Conservation (phyloP, 2,797 vertebrate genomes). For the Coregonus ussuriensis region DNA sequence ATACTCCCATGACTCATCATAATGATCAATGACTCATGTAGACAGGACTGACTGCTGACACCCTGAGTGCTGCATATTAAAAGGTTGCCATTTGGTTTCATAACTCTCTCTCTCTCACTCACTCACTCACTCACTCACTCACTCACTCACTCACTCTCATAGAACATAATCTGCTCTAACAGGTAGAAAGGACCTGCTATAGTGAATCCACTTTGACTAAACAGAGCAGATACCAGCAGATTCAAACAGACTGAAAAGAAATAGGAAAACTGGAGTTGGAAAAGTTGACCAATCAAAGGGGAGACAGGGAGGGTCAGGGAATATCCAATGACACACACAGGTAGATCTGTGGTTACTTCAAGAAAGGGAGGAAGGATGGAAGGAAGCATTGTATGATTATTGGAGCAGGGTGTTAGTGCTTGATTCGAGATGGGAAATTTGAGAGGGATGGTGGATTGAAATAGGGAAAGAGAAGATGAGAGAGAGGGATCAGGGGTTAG, state of each 20-base stretch:
- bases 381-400: neutral
- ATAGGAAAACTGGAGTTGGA: no score
- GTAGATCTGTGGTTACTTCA: no score
- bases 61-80: slow-evolving; percentile 42
- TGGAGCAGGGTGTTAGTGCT: no score
- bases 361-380: neutral
- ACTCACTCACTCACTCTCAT: neutral
- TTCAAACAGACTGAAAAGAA: no score
- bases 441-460: neutral
- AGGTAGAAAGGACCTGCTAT: no score
- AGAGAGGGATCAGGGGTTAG: neutral
- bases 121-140: neutral
- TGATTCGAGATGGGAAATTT: neutral
- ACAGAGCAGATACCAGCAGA: no score
- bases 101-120: neutral
- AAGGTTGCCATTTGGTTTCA: slow-evolving; percentile 37
- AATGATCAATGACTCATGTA: slow-evolving; percentile 64
- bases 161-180: slow-evolving; percentile 81
- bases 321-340: no score
- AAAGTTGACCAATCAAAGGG: no score
- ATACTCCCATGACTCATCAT: slow-evolving; percentile 65
- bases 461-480: neutral
- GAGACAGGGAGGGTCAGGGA: no score
- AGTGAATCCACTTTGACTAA: no score
- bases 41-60: slow-evolving; percentile 42